Evolutionary conservation across 2,797 vertebrate genomes (phyloP).

Genomic region (Tokudaia muenninki): DNA sequence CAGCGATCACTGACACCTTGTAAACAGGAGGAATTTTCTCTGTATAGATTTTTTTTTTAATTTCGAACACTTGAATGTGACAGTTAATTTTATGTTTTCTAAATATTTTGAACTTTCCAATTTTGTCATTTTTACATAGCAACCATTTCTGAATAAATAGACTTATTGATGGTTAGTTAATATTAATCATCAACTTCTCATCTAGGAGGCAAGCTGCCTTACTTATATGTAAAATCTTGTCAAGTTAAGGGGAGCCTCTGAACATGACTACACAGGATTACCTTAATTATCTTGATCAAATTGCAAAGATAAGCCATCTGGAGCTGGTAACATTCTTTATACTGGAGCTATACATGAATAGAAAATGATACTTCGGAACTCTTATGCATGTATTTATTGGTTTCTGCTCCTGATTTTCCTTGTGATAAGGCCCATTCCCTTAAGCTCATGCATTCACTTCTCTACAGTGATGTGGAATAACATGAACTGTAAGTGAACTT

Average conservation of each 20-base stretch:
- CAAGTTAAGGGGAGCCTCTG: background rate
- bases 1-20: background rate
- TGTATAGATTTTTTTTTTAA: background rate
- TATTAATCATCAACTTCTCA: background rate
- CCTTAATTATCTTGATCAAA: background rate
- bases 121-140: background rate
- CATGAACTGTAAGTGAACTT: background rate
- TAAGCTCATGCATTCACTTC: too few relatives aligned
- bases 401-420: background rate
- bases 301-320: background rate
- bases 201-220: background rate
- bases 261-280: background rate
- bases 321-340: background rate
- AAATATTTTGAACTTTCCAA: slow-evolving; percentile 6
- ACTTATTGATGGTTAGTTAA: background rate
- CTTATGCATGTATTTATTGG: background rate
- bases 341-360: too few relatives aligned
- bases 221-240: background rate
- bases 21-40: background rate
- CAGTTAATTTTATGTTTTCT: background rate
- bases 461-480: too few relatives aligned
- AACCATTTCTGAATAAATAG: background rate
- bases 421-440: background rate
- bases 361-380: background rate
- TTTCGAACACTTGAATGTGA: background rate